Conservation (phyloP, 2,113 vertebrate species). For the Platysteira castanea region DNA sequence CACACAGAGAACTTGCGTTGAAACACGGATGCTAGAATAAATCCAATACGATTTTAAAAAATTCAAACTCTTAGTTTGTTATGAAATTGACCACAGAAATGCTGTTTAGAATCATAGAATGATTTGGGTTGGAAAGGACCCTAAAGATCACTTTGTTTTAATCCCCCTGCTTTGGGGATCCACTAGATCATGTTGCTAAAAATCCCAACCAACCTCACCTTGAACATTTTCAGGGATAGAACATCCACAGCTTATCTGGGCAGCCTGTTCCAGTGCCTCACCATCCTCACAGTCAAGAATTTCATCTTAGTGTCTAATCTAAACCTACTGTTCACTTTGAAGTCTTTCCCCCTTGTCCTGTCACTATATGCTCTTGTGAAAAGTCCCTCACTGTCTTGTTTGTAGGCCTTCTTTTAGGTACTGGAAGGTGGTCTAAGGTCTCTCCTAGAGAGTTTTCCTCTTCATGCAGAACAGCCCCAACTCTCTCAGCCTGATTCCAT, state of each 20-base stretch:
- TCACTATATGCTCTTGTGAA: not conserved
- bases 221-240: not conserved
- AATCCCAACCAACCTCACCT: not conserved
- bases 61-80: not conserved
- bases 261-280: not conserved
- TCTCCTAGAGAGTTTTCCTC: not conserved
- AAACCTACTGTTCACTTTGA: not conserved
- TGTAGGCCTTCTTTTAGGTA: not conserved
- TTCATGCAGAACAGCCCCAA: not conserved
- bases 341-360: not conserved
- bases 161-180: fast-evolving
- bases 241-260: not conserved
- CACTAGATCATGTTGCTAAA: not conserved
- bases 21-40: not conserved
- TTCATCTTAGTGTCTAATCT: not conserved
- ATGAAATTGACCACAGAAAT: not conserved
- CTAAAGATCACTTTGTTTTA: not conserved
- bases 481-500: not conserved
- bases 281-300: not conserved
- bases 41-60: not conserved
- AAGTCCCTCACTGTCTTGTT: not conserved
- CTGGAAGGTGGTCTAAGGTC: not conserved
- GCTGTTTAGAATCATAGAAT: not conserved
- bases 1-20: not conserved
- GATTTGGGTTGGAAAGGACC: not conserved